phyloP scores from a whole-genome alignment of 2,797 vertebrate species.

The Cynopterus sphinx region DNA sequence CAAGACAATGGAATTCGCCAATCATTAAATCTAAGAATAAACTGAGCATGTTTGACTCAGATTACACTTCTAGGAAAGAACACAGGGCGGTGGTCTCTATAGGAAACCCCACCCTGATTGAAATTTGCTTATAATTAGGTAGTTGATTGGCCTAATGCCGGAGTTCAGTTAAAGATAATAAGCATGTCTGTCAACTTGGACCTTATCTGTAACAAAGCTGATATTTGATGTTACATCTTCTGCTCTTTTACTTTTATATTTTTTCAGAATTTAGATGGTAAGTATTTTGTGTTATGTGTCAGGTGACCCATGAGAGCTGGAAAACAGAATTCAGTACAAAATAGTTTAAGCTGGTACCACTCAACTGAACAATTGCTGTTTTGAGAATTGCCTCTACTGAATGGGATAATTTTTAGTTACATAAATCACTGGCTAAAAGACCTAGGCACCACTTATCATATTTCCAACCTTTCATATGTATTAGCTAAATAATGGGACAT shows the following conservation, averaged over 20 bases:
- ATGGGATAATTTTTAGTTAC: background rate
- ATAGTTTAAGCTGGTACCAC: background rate
- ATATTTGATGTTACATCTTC: background rate
- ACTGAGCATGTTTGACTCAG: background rate
- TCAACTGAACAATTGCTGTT: background rate
- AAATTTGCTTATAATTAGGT: background rate
- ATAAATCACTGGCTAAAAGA: background rate
- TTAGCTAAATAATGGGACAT: background rate
- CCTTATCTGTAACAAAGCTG: background rate
- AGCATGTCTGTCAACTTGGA: background rate
- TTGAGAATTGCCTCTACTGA: background rate
- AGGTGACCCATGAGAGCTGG: background rate
- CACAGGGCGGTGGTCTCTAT: fast-evolving
- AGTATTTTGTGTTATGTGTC: background rate
- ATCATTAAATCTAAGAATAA: background rate
- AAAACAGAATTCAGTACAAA: background rate
- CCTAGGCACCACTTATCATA: background rate
- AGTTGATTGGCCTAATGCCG: background rate
- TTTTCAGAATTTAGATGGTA: background rate
- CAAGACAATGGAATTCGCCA: background rate
- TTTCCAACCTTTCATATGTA: background rate
- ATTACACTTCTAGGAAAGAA: background rate
- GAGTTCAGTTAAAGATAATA: background rate
- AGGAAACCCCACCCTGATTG: background rate
- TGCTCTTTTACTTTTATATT: background rate